phyloP scores from a whole-genome alignment of 1,140 invertebrate genomes.

The Helicoverpa armigera region DNA sequence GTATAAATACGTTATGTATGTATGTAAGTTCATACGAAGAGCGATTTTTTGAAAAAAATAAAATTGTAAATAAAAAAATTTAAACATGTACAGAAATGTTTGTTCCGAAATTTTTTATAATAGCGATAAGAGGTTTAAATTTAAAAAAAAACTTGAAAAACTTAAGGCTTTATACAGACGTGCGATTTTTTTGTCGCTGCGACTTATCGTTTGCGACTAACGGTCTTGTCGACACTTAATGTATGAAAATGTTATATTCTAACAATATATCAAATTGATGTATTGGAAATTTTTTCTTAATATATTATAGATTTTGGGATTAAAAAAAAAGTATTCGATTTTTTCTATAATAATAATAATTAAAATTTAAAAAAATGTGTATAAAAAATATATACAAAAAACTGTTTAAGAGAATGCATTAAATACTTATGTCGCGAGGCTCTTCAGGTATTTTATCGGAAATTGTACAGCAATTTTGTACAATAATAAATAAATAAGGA shows the following conservation, averaged over 20 bases:
- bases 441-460: background rate
- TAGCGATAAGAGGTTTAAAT: background rate
- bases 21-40: background rate
- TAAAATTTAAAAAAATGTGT: conserved; percentile 7
- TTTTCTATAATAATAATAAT: conserved; percentile 21
- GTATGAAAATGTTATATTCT: conserved; percentile 1
- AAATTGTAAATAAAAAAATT: conserved; percentile 13
- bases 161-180: background rate
- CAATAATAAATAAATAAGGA: background rate
- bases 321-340: conserved; percentile 26
- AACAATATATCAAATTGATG: background rate
- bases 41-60: background rate
- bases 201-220: background rate
- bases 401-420: background rate
- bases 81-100: background rate
- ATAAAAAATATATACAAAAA: background rate
- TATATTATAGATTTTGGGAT: conserved; percentile 19
- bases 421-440: background rate
- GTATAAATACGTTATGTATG: too few species aligned
- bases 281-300: background rate
- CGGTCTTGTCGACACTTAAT: background rate
- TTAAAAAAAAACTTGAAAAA: background rate
- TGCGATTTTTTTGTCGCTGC: conserved; percentile 3
- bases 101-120: background rate
- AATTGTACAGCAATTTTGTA: background rate